These are phyloP conservation scores for Pipra filicauda DNA, from an alignment of 2,113 vertebrate genomes.

Conservation along the genomic window DNA sequence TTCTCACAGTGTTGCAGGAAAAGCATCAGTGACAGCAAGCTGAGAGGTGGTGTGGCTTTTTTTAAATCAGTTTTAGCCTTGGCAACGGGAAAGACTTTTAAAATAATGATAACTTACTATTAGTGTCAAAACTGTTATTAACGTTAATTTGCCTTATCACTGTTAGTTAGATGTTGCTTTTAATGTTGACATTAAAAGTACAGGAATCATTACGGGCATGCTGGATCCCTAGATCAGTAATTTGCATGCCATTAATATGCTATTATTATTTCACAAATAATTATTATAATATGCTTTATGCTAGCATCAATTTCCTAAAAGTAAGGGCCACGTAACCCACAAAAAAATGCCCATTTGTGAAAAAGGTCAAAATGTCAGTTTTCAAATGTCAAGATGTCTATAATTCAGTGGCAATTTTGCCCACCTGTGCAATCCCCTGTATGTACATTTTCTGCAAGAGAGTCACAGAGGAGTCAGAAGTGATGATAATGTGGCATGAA, in stretches of 20 bases:
- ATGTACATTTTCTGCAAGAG: background rate
- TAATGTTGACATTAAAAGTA: slow-evolving; percentile 77
- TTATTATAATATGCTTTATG: slow-evolving; percentile 60
- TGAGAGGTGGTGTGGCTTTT: slow-evolving; percentile 8
- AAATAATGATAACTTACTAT: slow-evolving; percentile 73
- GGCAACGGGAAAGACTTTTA: slow-evolving; percentile 62
- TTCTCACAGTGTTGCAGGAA: slow-evolving; percentile 22
- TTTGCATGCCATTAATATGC: slow-evolving; percentile 76
- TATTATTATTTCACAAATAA: slow-evolving; percentile 75
- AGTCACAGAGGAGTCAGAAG: background rate
- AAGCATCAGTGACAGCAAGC: slow-evolving; percentile 37
- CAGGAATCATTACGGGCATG: slow-evolving; percentile 66
- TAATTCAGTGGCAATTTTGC: background rate
- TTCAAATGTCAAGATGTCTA: background rate
- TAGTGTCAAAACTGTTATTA: slow-evolving; percentile 78
- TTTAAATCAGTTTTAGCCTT: slow-evolving; percentile 58
- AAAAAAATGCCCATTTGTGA: background rate
- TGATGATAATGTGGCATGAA: background rate
- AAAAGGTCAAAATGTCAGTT: background rate
- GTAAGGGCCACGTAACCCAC: background rate
- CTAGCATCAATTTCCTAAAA: slow-evolving; percentile 64
- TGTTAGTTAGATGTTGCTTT: slow-evolving; percentile 74
- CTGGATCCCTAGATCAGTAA: slow-evolving; percentile 69
- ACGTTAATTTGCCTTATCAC: slow-evolving; percentile 74
- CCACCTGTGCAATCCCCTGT: background rate